Conservation (phyloP, 2,113 vertebrate genomes). For the Neogobius melanostomus region DNA sequence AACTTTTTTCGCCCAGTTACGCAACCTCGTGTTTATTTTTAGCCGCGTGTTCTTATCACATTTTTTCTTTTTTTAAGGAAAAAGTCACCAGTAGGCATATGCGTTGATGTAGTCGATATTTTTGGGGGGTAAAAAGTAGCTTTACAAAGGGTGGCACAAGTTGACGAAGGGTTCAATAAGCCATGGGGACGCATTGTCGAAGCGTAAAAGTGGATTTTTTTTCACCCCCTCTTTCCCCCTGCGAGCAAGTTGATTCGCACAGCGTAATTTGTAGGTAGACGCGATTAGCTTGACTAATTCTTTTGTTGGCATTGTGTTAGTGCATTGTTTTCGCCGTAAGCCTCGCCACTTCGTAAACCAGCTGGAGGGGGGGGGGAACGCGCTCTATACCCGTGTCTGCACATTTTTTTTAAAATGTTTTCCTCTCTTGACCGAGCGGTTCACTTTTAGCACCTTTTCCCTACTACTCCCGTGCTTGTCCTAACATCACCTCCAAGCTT, state of each 20-base stretch:
- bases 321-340: constrained; percentile 59
- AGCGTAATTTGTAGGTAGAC: constrained; percentile 45
- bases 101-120: constrained; percentile 1
- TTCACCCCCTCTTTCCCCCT: neutral
- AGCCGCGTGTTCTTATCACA: constrained; percentile 9
- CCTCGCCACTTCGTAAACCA: constrained; percentile 50
- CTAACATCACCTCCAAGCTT: constrained; percentile 69
- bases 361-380: constrained; percentile 34
- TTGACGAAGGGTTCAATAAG: constrained; percentile 42
- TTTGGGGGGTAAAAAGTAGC: constrained; percentile 15
- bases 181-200: constrained; percentile 41
- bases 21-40: neutral
- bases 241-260: constrained; percentile 52
- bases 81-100: neutral
- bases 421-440: neutral
- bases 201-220: constrained; percentile 59
- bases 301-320: constrained; percentile 67
- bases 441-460: constrained; percentile 20
- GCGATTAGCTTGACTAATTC: constrained; percentile 69
- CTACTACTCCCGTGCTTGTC: constrained; percentile 65
- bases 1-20: constrained; percentile 46
- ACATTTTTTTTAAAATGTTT: no score
- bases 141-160: constrained; percentile 39
- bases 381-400: constrained; percentile 6
- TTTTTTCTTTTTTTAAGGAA: neutral